Evolutionary conservation across 2,797 vertebrate species (phyloP).

Genomic region (Clarias fuscus): DNA sequence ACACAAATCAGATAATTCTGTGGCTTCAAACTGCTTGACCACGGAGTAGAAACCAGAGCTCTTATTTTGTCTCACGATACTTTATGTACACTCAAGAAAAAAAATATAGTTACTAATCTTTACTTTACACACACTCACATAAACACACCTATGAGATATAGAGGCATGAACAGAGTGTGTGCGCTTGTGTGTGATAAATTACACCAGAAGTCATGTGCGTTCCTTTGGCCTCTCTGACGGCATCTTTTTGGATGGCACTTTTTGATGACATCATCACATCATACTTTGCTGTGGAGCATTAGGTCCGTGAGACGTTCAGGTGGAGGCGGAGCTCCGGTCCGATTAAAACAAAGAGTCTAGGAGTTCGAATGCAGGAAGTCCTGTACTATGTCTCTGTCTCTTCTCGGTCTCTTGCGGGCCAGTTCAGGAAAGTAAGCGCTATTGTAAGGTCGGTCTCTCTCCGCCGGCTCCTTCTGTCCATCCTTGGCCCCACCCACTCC

Average conservation of each 20-base stretch:
- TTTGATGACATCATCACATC: background rate
- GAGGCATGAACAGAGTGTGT: no score
- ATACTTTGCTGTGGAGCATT: background rate
- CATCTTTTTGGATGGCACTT: background rate
- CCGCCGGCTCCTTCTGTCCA: constrained; percentile 62
- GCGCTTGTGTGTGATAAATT: background rate
- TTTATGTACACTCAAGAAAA: background rate
- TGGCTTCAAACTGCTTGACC: background rate
- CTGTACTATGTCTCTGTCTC: constrained; percentile 61
- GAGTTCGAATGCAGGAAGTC: background rate
- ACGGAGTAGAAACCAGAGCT: background rate
- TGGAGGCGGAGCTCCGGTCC: background rate
- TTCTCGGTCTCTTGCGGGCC: constrained; percentile 75
- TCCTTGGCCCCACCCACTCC: constrained; percentile 59
- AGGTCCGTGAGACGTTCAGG: background rate
- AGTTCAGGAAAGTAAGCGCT: constrained; percentile 85
- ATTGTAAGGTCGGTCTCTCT: constrained; percentile 82
- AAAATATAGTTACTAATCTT: background rate
- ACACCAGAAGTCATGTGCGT: background rate
- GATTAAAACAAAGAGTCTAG: background rate
- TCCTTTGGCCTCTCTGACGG: background rate
- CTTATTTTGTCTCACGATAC: background rate
- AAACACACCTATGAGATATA: background rate
- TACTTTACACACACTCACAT: background rate
- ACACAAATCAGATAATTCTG: background rate